Evolutionary conservation across 2,888 invertebrate genomes (phyloP).

Genomic region (Anthrax anthrax): DNA sequence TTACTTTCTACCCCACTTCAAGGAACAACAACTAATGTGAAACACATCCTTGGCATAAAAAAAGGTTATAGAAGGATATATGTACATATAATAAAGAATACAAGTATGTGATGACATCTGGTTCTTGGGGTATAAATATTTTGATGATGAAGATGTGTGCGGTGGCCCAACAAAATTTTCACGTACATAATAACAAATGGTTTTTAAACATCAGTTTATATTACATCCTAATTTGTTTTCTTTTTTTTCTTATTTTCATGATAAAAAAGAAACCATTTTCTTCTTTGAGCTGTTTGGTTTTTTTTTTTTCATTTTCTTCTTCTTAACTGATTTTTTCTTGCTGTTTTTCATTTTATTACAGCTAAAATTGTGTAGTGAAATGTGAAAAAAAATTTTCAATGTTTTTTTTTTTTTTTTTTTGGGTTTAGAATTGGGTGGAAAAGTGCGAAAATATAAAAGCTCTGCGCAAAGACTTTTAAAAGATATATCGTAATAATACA

Average conservation of each 20-base stretch:
- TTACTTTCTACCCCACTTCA: too few species aligned
- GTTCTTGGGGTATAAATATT: slow-evolving; percentile 4
- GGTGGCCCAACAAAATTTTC: neutral
- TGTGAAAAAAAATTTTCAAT: neutral
- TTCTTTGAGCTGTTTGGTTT: neutral
- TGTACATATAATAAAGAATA: too few species aligned
- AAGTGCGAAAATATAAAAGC: slow-evolving; percentile 11
- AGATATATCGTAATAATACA: too few species aligned
- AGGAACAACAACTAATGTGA: neutral
- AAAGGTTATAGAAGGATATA: too few species aligned
- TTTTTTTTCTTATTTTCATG: too few species aligned
- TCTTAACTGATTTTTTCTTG: neutral
- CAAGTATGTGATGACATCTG: slow-evolving; percentile 10
- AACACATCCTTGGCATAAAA: too few species aligned
- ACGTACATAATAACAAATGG: neutral
- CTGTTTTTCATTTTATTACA: too few species aligned
- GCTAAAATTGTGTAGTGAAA: too few species aligned
- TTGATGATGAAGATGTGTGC: neutral
- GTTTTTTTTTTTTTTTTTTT: neutral
- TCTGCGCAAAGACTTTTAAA: slow-evolving; percentile 6
- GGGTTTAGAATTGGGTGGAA: slow-evolving; percentile 7
- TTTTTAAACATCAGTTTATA: neutral
- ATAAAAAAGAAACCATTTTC: neutral
- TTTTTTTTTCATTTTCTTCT: neutral
- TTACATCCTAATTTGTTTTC: neutral